Evolutionary conservation across 2,113 vertebrate genomes (phyloP), one percentile per base, ranked within the genome.

Genomic region (Mugil cephalus): DNA sequence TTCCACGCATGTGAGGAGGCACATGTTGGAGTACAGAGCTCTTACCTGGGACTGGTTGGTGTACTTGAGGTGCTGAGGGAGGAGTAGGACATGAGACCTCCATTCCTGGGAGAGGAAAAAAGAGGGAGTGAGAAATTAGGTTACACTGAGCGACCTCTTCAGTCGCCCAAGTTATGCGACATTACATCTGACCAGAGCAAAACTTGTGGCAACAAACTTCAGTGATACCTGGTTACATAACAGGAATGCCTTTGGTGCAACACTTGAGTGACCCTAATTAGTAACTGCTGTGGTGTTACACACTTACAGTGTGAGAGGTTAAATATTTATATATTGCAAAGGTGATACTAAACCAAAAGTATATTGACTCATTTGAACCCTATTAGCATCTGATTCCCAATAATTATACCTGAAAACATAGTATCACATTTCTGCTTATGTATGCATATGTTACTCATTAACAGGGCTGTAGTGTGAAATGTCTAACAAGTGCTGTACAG

Each of bases 81-180:
- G 8, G 83, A 74, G 62, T 77, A 79, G 60, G 89, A 71, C 4
- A 3, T 10, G 43, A 63, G 18, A 45, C 74, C 68, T 68, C 88
- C 94, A 54, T 95, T 96, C 82, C 96, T 96, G 78, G 18, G 43
- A 34, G 30, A 82, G 46, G 88, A 78, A 64, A 69, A 6, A 7
- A 55, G 1, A 38, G 10, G 54, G 1, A 38, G 17, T 69, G 74
- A 46, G 40, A 71, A 42, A 56, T 54, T 3, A 45, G 8, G 39
- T 7, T 38, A 66, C 21, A 52, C 63, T 70, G 15, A 87, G 62
- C 30, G 43, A 55, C 65, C 40, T 19, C 63, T 40, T 0, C 15
- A 12, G n/a, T 40, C 35, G 18, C 24, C n/a, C 12, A 30, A 3
- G 58, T 56, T 38, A 77, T 59, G 54, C 1, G 35, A 71, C 71